phyloP scores from a whole-genome alignment of 2,797 vertebrate species.

The Lophotriccus pileatus region DNA sequence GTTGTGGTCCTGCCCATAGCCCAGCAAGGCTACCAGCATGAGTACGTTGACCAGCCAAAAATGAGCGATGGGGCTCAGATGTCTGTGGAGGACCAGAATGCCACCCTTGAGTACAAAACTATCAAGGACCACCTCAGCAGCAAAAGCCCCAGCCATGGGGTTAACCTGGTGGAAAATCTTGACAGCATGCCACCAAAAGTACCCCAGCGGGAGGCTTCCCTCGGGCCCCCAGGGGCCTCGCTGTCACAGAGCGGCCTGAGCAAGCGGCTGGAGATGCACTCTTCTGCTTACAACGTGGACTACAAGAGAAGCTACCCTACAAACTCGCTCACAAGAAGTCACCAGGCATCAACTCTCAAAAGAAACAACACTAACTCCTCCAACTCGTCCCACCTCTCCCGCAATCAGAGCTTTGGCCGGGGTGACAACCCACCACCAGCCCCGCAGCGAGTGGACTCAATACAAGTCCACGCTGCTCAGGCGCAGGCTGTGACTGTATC shows the following conservation, averaged over 20 bases:
- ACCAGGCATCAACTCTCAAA: slow-evolving; percentile 80
- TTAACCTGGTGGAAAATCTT: slow-evolving; percentile 84
- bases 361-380: slow-evolving; percentile 99
- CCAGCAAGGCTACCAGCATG: slow-evolving; percentile 93
- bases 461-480: slow-evolving; percentile 87
- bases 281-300: slow-evolving; percentile 86
- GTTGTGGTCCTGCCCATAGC: slow-evolving; percentile 93
- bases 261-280: slow-evolving; percentile 93
- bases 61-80: slow-evolving; percentile 81
- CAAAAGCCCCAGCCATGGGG: slow-evolving; percentile 89
- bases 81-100: slow-evolving; percentile 88
- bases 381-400: slow-evolving; percentile 94
- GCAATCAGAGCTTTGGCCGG: slow-evolving; percentile 93
- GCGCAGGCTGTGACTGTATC: slow-evolving; percentile 87
- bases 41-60: slow-evolving; percentile 97
- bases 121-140: slow-evolving; percentile 81
- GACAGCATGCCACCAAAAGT: slow-evolving; percentile 91
- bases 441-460: slow-evolving; percentile 97
- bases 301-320: slow-evolving; percentile 85
- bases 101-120: slow-evolving; percentile 95
- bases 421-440: slow-evolving; percentile 94
- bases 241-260: slow-evolving; percentile 89
- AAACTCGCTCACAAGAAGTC: slow-evolving; percentile 85
- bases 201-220: slow-evolving; percentile 94
- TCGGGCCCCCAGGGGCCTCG: slow-evolving; percentile 79